Percentiles rank a stretch among this genome's conserved stretches.
These are phyloP conservation scores for Rafetus swinhoei DNA, from an alignment of 2,113 vertebrate genomes.

Conservation along the genomic window DNA sequence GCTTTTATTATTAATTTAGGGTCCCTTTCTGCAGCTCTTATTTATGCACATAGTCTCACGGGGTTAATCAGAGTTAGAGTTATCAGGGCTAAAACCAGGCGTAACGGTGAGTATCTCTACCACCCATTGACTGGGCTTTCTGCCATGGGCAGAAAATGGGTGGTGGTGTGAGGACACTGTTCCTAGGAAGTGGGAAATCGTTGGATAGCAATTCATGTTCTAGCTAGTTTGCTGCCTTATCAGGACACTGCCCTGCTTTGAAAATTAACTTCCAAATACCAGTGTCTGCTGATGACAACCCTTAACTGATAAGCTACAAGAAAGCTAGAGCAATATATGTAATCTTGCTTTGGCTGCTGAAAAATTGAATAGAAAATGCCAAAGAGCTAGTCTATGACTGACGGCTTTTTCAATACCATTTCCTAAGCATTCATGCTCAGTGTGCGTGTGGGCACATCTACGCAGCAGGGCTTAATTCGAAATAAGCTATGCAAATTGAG, in stretches of 20 bases:
- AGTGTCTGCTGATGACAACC: not conserved
- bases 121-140: not conserved
- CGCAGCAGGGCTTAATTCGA: too few relatives aligned
- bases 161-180: not conserved
- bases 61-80: rapidly evolving
- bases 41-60: not conserved
- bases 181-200: not conserved
- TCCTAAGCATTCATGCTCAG: rapidly evolving
- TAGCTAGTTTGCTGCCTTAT: rapidly evolving
- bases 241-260: not conserved
- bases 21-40: not conserved
- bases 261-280: not conserved
- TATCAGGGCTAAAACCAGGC: not conserved
- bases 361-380: not conserved
- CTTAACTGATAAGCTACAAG: not conserved
- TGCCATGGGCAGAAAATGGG: not conserved
- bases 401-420: not conserved
- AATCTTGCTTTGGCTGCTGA: not conserved
- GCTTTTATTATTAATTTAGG: rapidly evolving
- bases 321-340: not conserved
- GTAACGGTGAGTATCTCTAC: not conserved
- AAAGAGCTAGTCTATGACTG: rapidly evolving
- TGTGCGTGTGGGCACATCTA: too few relatives aligned
- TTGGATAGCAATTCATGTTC: not conserved
- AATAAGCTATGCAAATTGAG: too few relatives aligned